Evolutionary conservation across 2,888 invertebrate species (phyloP), one percentile per base, ranked within the genome.

Genomic region (Trachelus iudaicus): DNA sequence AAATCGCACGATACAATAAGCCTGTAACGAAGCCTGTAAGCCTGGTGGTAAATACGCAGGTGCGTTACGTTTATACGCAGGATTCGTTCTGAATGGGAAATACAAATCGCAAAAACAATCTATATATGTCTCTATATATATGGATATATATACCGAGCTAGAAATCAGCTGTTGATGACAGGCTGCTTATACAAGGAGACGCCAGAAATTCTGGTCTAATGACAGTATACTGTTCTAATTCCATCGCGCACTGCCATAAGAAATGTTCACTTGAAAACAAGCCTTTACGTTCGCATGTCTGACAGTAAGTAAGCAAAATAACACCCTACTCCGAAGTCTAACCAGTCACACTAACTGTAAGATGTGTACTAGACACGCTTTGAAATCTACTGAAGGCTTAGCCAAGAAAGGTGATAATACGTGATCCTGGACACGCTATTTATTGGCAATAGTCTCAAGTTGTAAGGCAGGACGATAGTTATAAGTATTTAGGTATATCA

Each of bases 11-110:
- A 9, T 56, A 56, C 56, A 56, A 9, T 56, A 69, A 31, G 23
- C 13, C 56, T 79, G 81, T 34, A 34, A 34, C 34, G 34, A 34
- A 34, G 9, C 34, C 34, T 3, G 56, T 56, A 73, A 37, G 31
- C n/a, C 56, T 79, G 81, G 73, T 76, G 82, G 82, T 77, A 82
- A 81, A 83, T 82, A 78, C 81, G 79, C 82, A 84, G 84, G 82
- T 83, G 83, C 77, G 74, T 35, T 68, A 73, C 75, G 78, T 79
- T 81, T 83, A 56, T 56, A 23, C 76, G 76, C 68, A 40, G 73
- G 37, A 9, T 77, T 69, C 76, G 78, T 75, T 79, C 68, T 68
- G 76, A 79, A 76, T 81, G 79, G 79, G 77, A 34, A 78, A 69
- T 71, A 56, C 9, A 23, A 56, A 56, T 56, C 9, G 23, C 56